phyloP scores from a whole-genome alignment of 1,140 invertebrate genomes.

The Nasonia vitripennis region DNA sequence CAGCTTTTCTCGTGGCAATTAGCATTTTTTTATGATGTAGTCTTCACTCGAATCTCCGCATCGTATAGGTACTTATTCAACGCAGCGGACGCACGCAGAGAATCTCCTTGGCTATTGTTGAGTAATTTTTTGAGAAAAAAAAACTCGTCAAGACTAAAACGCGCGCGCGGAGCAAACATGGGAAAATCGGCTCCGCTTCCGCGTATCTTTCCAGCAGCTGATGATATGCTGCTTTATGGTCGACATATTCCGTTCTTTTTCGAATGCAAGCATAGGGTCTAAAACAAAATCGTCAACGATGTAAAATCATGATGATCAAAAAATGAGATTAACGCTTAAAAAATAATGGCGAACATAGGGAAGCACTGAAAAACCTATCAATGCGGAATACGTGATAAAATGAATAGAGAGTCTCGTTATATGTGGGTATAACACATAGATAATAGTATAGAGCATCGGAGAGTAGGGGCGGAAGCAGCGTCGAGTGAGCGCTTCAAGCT shows the following conservation, averaged over 20 bases:
- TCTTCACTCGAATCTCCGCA: background rate
- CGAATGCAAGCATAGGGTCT: too few species aligned
- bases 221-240: too few species aligned
- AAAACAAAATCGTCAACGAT: too few species aligned
- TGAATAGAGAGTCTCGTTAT: too few species aligned
- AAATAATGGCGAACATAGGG: too few species aligned
- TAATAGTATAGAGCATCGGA: background rate
- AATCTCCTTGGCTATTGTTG: background rate
- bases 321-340: too few species aligned
- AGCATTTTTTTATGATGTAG: background rate
- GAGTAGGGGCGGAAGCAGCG: background rate
- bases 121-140: background rate
- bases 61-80: background rate
- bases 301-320: too few species aligned
- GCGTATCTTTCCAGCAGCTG: too few species aligned
- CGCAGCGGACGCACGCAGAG: background rate
- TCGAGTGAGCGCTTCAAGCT: background rate
- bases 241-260: too few species aligned
- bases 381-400: too few species aligned
- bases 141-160: background rate
- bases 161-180: background rate
- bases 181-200: background rate
- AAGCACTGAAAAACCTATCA: too few species aligned
- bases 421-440: background rate
- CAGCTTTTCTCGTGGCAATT: background rate